Conservation (phyloP, 2,797 vertebrate genomes). For the Enteromius paludinosus region DNA sequence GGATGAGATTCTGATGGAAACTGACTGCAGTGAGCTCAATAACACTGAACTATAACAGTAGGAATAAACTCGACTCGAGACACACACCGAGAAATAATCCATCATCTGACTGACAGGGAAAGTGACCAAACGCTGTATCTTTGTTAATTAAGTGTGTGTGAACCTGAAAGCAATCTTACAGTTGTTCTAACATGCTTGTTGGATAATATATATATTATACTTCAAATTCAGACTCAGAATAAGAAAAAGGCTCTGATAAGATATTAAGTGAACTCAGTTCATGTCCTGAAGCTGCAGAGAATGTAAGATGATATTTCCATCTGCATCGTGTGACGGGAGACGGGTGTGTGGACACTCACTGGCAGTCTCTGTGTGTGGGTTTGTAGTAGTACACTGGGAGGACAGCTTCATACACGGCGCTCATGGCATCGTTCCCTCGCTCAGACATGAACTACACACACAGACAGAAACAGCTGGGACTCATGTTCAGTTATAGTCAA, state of each 20-base stretch:
- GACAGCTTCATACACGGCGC: conserved; percentile 81
- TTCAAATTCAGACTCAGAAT: neutral
- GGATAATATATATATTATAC: no score
- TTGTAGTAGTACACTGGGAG: conserved; percentile 90
- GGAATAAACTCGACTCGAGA: neutral
- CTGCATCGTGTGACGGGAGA: neutral
- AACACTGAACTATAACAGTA: neutral
- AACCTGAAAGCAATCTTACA: neutral
- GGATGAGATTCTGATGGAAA: no score
- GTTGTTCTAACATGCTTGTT: neutral
- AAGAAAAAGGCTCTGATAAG: no score
- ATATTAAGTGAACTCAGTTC: neutral
- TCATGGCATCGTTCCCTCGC: conserved; percentile 82
- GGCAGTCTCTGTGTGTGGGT: conserved; percentile 85
- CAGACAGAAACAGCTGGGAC: neutral
- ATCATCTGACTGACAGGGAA: neutral
- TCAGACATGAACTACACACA: conserved; percentile 83
- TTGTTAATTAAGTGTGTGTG: neutral
- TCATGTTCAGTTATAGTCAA: neutral
- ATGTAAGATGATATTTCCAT: neutral
- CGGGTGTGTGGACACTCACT: conserved; percentile 77
- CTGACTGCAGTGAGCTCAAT: neutral
- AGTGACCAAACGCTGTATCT: neutral
- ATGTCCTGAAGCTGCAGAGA: neutral
- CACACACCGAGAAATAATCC: neutral